Evolutionary conservation across 2,888 invertebrate genomes (phyloP).

Genomic region (Caenorhabditis imperialis): DNA sequence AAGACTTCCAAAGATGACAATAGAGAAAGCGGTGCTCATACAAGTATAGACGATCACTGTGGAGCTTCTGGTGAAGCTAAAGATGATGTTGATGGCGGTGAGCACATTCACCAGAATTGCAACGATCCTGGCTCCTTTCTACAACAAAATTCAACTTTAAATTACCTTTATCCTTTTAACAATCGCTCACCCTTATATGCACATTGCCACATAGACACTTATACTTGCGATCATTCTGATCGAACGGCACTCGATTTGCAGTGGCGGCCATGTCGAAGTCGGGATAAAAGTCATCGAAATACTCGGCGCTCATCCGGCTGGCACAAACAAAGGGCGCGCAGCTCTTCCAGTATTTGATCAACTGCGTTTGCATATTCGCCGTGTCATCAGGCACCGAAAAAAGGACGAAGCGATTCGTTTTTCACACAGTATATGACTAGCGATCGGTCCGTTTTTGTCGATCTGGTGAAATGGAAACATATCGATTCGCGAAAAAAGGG

Average conservation of each 20-base stretch:
- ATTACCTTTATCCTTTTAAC: neutral
- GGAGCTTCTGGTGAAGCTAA: conserved; percentile 66
- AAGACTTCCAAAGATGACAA: conserved; percentile 75
- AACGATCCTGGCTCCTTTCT: conserved; percentile 67
- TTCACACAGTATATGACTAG: conserved; percentile 49
- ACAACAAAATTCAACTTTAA: conserved; percentile 16
- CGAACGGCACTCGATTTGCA: conserved; percentile 61
- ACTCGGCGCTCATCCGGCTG: conserved; percentile 39
- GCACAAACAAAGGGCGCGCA: conserved; percentile 40
- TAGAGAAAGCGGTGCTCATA: conserved; percentile 70
- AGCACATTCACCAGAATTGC: conserved; percentile 61
- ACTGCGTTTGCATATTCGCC: conserved; percentile 57
- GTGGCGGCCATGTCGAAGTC: conserved; percentile 53
- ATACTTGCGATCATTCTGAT: conserved; percentile 70
- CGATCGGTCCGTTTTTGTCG: conserved; percentile 9
- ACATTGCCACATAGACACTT: conserved; percentile 62
- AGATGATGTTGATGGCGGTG: conserved; percentile 64
- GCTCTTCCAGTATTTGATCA: conserved; percentile 59
- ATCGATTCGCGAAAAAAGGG: too few species aligned
- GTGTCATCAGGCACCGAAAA: conserved; percentile 33
- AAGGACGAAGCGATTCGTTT: conserved; percentile 7
- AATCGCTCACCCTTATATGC: conserved; percentile 58
- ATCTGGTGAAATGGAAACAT: too few species aligned
- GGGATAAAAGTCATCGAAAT: conserved; percentile 56
- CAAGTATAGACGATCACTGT: conserved; percentile 61